phyloP scores from a whole-genome alignment of 2,888 invertebrate species.

The Drosophila paramelanica region DNA sequence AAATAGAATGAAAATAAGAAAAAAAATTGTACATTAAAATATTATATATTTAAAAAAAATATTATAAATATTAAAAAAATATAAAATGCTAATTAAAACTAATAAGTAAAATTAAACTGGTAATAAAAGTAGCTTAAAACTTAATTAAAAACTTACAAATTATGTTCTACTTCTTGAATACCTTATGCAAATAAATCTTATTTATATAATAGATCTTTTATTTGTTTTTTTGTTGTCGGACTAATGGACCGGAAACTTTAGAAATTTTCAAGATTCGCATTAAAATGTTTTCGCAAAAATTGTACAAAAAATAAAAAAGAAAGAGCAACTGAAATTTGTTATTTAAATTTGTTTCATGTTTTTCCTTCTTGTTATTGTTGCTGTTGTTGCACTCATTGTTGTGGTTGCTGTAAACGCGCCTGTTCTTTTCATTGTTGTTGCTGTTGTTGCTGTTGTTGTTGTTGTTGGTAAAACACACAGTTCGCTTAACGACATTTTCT shows the following conservation, averaged over 20 bases:
- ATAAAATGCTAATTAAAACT: no score
- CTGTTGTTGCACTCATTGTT: conserved; percentile 5
- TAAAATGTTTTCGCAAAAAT: background rate
- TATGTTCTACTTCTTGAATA: background rate
- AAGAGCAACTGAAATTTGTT: background rate
- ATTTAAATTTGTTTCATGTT: background rate
- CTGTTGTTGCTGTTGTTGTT: conserved; percentile 14
- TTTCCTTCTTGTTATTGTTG: background rate
- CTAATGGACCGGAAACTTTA: no score
- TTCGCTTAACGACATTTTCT: conserved; percentile 40
- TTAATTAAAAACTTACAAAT: background rate
- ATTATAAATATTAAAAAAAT: no score
- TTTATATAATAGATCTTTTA: background rate
- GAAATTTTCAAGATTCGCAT: no score
- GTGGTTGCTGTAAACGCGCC: conserved; percentile 6
- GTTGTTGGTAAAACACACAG: conserved; percentile 28
- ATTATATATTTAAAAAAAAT: no score
- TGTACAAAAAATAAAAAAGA: background rate
- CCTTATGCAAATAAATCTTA: background rate
- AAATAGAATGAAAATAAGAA: no score
- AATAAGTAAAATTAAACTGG: no score
- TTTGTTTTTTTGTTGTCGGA: no score
- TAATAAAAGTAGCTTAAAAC: no score
- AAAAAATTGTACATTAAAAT: no score
- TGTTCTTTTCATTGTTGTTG: conserved; percentile 1